These are phyloP conservation scores for Heterotis niloticus DNA, from an alignment of 2,113 vertebrate genomes.

Conservation along the genomic window DNA sequence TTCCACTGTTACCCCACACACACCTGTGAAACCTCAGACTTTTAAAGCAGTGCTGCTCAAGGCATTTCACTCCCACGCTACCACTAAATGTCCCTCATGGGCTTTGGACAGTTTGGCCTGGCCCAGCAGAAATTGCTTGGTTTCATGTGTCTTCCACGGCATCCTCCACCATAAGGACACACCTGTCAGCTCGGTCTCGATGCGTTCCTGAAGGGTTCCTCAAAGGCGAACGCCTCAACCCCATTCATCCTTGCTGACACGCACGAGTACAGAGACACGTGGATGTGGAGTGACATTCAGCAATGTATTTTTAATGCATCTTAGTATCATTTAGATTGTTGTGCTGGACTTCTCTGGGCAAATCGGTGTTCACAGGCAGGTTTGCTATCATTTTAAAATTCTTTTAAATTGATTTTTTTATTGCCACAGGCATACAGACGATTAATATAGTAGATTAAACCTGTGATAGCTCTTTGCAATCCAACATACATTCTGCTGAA, in stretches of 20 bases:
- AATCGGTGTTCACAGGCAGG: too few relatives aligned
- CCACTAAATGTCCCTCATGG: background rate
- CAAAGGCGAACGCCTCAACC: too few relatives aligned
- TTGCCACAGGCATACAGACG: too few relatives aligned
- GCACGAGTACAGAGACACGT: too few relatives aligned
- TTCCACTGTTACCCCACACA: slow-evolving; percentile 40
- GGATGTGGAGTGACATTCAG: too few relatives aligned
- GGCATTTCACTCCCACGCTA: background rate
- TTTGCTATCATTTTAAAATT: too few relatives aligned
- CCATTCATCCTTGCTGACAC: too few relatives aligned
- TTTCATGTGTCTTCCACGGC: background rate
- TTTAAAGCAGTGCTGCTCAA: slow-evolving; percentile 19
- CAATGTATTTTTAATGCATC: too few relatives aligned
- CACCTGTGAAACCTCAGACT: slow-evolving; percentile 33
- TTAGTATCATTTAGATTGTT: too few relatives aligned
- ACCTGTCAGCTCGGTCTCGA: background rate
- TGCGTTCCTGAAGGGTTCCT: too few relatives aligned
- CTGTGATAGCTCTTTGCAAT: background rate
- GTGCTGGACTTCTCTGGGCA: too few relatives aligned
- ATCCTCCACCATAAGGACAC: background rate
- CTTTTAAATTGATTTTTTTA: too few relatives aligned
- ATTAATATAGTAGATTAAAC: background rate
- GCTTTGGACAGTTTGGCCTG: background rate
- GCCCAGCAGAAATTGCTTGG: background rate
- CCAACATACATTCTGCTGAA: background rate